Conservation (phyloP, 1,140 invertebrate species). For the Neotoxoptera formosana region DNA sequence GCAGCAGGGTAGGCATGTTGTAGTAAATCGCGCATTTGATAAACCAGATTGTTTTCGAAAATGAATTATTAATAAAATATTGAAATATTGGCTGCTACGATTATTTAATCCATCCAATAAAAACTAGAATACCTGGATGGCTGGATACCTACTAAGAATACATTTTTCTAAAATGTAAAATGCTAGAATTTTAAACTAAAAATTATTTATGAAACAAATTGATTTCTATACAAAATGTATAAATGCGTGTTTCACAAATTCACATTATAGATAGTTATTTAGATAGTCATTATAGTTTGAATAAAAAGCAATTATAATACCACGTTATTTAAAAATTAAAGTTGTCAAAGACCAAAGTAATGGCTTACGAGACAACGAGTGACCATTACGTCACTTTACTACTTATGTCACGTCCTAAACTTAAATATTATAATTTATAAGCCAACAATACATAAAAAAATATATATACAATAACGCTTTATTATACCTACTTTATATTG, state of each 20-base stretch:
- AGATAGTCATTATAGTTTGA: neutral
- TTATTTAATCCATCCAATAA: neutral
- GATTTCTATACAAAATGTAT: neutral
- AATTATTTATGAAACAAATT: neutral
- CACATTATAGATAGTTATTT: neutral
- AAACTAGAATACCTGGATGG: neutral
- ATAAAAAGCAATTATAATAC: neutral
- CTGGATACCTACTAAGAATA: neutral
- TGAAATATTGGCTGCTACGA: neutral
- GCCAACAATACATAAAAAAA: too few species aligned
- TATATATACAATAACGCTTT: too few species aligned
- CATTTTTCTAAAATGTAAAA: neutral
- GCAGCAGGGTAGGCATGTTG: too few species aligned
- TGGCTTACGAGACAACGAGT: neutral
- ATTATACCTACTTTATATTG: too few species aligned
- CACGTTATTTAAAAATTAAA: neutral
- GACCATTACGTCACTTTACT: neutral
- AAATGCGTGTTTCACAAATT: neutral
- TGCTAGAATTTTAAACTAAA: neutral
- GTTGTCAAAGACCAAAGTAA: neutral
- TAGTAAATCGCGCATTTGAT: neutral
- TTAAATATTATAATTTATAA: too few species aligned
- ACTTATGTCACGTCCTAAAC: too few species aligned
- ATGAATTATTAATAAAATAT: neutral
- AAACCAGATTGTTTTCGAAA: neutral